phyloP scores from a whole-genome alignment of 2,113 vertebrate species.

The Cranoglanis bouderius region DNA sequence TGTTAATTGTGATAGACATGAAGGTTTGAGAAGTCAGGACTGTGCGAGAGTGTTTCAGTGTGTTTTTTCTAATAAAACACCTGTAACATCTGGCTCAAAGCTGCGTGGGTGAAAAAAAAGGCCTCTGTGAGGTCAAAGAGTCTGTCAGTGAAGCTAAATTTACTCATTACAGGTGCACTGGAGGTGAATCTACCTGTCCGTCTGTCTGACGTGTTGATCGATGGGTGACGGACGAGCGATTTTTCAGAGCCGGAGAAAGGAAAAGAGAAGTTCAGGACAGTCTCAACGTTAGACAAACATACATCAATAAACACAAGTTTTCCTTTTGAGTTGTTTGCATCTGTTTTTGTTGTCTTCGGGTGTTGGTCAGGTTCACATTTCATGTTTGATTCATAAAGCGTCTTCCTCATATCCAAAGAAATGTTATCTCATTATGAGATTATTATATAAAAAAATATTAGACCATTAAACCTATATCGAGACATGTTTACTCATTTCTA shows the following conservation, averaged over 20 bases:
- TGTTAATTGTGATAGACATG: conserved; percentile 8
- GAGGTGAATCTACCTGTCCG: conserved; percentile 47
- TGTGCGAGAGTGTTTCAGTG: conserved; percentile 10
- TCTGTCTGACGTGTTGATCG: conserved; percentile 40
- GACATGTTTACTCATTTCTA: background rate
- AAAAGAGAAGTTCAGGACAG: background rate
- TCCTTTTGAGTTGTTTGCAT: background rate
- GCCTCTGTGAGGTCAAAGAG: conserved; percentile 41
- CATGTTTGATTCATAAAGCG: background rate
- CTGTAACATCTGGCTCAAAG: conserved; percentile 47
- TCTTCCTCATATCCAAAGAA: background rate
- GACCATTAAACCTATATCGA: background rate
- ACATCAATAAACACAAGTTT: background rate
- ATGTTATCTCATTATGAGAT: background rate
- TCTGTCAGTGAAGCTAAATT: conserved; percentile 52
- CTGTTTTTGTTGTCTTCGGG: background rate
- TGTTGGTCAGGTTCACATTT: background rate
- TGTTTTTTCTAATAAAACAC: conserved; percentile 19
- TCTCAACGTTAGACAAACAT: background rate
- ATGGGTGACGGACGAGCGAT: conserved; percentile 39
- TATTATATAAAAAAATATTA: background rate
- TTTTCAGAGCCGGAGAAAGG: conserved; percentile 35
- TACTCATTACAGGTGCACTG: conserved; percentile 56
- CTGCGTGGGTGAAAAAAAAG: conserved; percentile 31
- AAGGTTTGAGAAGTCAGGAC: conserved; percentile 32